Percentiles rank a stretch among this genome's conserved stretches.
Evolutionary conservation across 2,888 invertebrate genomes (phyloP).

Genomic region (Chrysotoxum bicinctum): DNA sequence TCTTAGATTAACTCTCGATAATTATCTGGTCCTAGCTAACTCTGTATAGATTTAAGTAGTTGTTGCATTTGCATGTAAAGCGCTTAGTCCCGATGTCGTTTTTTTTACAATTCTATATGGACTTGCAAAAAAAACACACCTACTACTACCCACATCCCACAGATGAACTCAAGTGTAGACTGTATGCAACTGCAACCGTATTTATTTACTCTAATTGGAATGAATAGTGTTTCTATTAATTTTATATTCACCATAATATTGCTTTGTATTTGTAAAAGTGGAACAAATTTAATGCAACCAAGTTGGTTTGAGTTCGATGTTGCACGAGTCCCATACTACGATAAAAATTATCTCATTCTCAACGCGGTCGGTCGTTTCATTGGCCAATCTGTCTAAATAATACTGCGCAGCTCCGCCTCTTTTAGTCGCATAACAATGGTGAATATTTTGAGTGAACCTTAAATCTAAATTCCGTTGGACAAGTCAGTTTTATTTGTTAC

Average conservation of each 20-base stretch:
- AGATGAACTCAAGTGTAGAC: neutral
- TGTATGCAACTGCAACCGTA: no score
- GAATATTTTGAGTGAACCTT: slow-evolving; percentile 31
- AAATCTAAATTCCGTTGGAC: slow-evolving; percentile 1
- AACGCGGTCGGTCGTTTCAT: slow-evolving; percentile 8
- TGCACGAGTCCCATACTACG: neutral
- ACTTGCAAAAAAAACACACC: no score
- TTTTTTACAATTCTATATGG: no score
- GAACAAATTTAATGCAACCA: neutral
- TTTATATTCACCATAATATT: neutral
- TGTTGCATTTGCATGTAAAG: no score
- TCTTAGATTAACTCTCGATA: no score
- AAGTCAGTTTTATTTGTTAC: neutral
- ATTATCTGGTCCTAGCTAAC: no score
- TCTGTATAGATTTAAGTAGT: no score
- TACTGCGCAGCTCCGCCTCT: slow-evolving; percentile 50
- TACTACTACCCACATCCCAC: no score
- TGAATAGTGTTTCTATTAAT: neutral
- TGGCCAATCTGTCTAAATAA: slow-evolving; percentile 25
- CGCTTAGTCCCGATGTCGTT: no score
- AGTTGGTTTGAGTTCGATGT: slow-evolving; percentile 18
- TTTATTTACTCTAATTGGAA: neutral
- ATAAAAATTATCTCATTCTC: slow-evolving; percentile 7
- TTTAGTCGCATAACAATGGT: slow-evolving; percentile 45
- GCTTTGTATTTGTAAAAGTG: neutral